These are phyloP conservation scores for Meghimatium bilineatum DNA, from an alignment of 2,888 invertebrate species.

Conservation along the genomic window DNA sequence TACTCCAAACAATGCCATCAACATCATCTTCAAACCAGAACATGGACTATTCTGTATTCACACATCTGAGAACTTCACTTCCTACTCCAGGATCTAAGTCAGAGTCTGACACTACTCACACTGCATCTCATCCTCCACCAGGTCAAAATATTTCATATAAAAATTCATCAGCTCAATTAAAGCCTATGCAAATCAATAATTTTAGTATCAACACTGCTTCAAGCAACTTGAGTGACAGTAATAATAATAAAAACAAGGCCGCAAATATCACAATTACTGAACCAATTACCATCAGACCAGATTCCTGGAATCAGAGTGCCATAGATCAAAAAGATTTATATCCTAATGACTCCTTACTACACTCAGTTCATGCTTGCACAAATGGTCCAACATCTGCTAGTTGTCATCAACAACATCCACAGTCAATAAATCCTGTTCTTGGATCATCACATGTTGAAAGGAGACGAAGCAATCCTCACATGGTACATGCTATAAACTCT, in stretches of 20 bases:
- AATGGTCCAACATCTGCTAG: background rate
- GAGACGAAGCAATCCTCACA: conserved; percentile 35
- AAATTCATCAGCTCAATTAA: background rate
- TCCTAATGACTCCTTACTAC: background rate
- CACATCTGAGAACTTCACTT: background rate
- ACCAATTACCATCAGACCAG: background rate
- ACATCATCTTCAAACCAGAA: background rate
- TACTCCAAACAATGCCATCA: background rate
- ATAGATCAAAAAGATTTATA: background rate
- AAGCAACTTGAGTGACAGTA: background rate
- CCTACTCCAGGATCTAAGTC: background rate
- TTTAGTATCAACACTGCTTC: background rate
- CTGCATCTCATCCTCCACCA: background rate
- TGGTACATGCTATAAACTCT: background rate
- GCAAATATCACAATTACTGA: background rate
- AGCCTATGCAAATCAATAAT: background rate
- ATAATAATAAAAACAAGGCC: conserved; percentile 39
- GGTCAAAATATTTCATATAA: background rate
- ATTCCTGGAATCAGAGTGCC: background rate
- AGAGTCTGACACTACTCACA: background rate
- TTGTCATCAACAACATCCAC: background rate
- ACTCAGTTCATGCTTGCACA: background rate
- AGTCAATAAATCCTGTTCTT: background rate
- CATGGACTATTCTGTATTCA: background rate
- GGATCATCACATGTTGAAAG: conserved; percentile 3